Conservation (phyloP, 2,113 vertebrate genomes). For the Opisthocomus hoazin region DNA sequence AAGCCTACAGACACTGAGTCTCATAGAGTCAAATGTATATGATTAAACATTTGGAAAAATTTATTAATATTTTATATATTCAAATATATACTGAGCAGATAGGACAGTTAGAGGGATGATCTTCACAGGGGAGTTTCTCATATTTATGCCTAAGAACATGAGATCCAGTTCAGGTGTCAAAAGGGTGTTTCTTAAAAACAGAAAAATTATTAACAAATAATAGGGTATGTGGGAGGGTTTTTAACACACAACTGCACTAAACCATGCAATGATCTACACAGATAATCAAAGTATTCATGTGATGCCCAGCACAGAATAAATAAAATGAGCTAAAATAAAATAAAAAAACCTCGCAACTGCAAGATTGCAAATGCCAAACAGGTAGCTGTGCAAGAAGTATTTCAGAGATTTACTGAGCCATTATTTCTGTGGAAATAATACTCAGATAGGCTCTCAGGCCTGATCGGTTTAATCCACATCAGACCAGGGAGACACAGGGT, state of each 20-base stretch:
- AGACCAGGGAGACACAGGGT: neutral
- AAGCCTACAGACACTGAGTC: neutral
- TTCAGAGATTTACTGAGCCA: neutral
- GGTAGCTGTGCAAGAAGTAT: neutral
- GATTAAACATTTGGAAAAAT: conserved; percentile 46
- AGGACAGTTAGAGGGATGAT: neutral
- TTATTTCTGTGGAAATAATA: fast-evolving
- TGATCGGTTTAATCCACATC: conserved; percentile 41
- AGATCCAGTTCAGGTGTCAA: conserved; percentile 16
- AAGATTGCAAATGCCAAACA: neutral
- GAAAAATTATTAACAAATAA: conserved; percentile 28
- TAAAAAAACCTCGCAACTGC: neutral
- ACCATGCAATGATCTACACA: neutral
- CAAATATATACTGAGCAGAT: conserved; percentile 39
- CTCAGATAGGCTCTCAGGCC: neutral
- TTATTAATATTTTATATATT: conserved; percentile 58
- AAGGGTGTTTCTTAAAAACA: conserved; percentile 20
- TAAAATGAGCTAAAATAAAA: neutral
- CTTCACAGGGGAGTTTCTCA: conserved; percentile 24
- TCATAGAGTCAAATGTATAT: neutral
- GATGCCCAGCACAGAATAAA: neutral
- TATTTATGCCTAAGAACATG: neutral
- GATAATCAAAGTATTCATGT: neutral
- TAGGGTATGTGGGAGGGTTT: neutral
- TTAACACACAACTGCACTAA: neutral